Conservation (phyloP, 2,797 vertebrate genomes). For the Fratercula arctica region DNA sequence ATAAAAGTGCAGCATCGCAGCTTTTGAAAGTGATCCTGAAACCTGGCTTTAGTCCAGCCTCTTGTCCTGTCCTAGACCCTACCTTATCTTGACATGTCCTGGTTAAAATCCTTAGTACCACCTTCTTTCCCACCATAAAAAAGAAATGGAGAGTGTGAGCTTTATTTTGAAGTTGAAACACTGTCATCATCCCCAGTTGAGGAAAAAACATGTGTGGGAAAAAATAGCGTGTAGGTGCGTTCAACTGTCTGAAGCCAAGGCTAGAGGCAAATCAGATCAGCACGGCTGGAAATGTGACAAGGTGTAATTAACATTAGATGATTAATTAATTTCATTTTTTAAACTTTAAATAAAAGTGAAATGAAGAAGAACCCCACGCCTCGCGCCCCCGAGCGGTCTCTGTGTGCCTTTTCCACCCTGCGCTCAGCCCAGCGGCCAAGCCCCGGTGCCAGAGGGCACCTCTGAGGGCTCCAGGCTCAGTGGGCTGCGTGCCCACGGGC, state of each 20-base stretch:
- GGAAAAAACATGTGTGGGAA: neutral
- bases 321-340: neutral
- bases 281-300: neutral
- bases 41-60: neutral
- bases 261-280: neutral
- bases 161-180: neutral
- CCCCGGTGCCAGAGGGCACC: accelerated
- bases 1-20: neutral
- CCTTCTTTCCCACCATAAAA: neutral
- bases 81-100: neutral
- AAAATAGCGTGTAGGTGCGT: neutral
- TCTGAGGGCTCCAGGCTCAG: neutral
- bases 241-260: neutral
- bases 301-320: neutral
- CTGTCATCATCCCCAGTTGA: neutral
- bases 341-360: neutral
- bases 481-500: neutral
- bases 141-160: neutral
- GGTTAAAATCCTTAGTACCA: neutral
- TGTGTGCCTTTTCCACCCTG: neutral
- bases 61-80: neutral
- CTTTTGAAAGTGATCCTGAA: neutral
- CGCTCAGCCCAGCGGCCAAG: neutral
- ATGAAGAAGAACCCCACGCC: neutral
- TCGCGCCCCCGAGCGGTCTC: accelerated